Conservation (phyloP, 2,113 vertebrate species). For the Amphiprion ocellaris region DNA sequence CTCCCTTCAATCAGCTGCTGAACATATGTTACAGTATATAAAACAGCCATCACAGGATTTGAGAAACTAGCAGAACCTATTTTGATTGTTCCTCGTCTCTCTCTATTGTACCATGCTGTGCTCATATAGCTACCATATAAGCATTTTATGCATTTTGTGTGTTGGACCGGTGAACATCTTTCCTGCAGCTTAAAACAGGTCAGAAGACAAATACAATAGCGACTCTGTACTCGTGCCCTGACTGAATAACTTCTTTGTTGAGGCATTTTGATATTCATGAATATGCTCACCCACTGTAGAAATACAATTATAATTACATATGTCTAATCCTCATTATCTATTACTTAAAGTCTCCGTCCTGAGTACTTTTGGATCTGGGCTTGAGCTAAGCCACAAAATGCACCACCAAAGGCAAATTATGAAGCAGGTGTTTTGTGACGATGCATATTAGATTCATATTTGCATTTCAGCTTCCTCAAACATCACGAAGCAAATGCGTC, state of each 20-base stretch:
- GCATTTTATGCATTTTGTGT: neutral
- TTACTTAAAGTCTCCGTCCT: conserved; percentile 56
- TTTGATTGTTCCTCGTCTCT: neutral
- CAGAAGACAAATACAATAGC: conserved; percentile 17
- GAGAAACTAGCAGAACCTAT: neutral
- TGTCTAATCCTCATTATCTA: conserved; percentile 74
- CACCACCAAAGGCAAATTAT: conserved; percentile 52
- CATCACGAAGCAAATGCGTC: conserved; percentile 26
- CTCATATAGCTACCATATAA: neutral
- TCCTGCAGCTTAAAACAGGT: conserved; percentile 29
- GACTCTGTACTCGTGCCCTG: neutral
- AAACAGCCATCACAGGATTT: neutral
- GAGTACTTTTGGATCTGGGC: conserved; percentile 28
- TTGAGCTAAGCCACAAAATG: conserved; percentile 47
- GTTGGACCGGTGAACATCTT: neutral
- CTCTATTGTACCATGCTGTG: neutral
- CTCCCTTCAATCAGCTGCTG: conserved; percentile 17
- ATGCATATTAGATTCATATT: conserved; percentile 53
- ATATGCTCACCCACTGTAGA: conserved; percentile 69
- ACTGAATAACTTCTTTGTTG: conserved; percentile 54
- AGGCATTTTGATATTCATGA: conserved; percentile 68
- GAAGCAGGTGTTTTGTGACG: conserved; percentile 54
- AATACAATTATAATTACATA: conserved; percentile 73
- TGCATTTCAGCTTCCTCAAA: conserved; percentile 41
- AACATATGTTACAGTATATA: conserved; percentile 16